Evolutionary conservation across 2,113 vertebrate genomes (phyloP), one percentile per base, ranked within the genome.

Genomic region (Thermophis baileyi): DNA sequence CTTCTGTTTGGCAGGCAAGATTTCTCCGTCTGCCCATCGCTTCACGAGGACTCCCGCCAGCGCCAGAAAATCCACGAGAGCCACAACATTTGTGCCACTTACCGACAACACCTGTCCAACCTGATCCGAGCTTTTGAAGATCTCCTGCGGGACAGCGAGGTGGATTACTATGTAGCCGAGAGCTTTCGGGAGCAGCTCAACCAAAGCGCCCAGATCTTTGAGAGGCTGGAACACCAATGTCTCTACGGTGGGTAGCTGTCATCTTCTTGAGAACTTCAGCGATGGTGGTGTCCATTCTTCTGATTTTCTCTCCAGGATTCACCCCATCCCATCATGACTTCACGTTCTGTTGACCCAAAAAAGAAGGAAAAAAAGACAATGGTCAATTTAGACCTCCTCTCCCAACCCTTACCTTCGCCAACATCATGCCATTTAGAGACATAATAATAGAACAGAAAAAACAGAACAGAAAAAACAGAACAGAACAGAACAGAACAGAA

Each of bases 61-160:
- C 97, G 97, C 94, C 98, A 98, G 93, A 98, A 99, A 96, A 98
- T 99, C 93, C 98, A 98, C 96, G 98, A 98, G 87, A 97, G 98
- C 94, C 97, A 95, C 9, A 90, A 96, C 88, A 96, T 98, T 91
- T 99, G 98, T 89, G 96, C 93, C 40, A 55, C 98, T 92, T 99
- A 97, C 93, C 98, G 98, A 9, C 97, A 96, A 51, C 98, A 98
- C 94, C 95, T 99, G 96, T 97, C 57, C 92, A 97, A 98, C 94
- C 95, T 99, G 94, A 95, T 97, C 89, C 96, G 95, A 86, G 98
- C 98, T 2, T 98, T 99, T 60, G 98, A 98, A 97, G 98, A 99
- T 90, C 95, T 99, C 95, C 97, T 99, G 88, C 98, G 98, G 93
- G 97, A 98, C 95, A 97, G 98, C 1, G 95, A 98, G 14, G 98